Percentiles rank a stretch among this genome's conserved stretches.
phyloP scores from a whole-genome alignment of 2,113 vertebrate genomes.

The Nothocercus nigrocapillus region DNA sequence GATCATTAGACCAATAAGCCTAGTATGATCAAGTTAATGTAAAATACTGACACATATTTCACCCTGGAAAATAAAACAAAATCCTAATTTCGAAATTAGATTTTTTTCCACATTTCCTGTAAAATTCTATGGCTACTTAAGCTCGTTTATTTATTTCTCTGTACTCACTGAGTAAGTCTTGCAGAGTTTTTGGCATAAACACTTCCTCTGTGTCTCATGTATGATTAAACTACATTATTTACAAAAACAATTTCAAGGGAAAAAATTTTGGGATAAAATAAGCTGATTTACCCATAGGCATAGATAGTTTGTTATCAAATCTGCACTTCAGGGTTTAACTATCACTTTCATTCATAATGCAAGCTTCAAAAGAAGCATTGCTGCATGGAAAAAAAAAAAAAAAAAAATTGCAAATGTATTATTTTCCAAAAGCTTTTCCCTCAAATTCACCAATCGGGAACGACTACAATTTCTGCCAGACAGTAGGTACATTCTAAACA shows the following conservation, averaged over 20 bases:
- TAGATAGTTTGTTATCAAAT: not conserved
- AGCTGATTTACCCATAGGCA: constrained; percentile 21
- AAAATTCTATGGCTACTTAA: not conserved
- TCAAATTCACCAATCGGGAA: not conserved
- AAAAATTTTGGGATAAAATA: not conserved
- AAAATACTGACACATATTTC: not conserved
- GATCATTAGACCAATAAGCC: not conserved
- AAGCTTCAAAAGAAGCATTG: constrained; percentile 31
- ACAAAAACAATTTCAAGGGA: constrained; percentile 26
- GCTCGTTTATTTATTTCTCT: not conserved
- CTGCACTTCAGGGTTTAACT: not conserved
- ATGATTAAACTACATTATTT: not conserved
- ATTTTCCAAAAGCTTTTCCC: not conserved
- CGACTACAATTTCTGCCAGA: not conserved
- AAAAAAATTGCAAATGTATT: not conserved
- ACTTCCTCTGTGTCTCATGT: not conserved
- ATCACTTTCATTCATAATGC: not conserved
- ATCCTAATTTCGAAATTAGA: not conserved
- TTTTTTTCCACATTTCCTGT: not conserved
- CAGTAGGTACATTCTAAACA: not conserved
- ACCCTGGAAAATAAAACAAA: not conserved
- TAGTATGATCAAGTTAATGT: not conserved
- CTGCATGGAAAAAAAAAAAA: not conserved
- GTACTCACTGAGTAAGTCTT: not conserved
- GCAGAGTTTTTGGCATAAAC: not conserved